A percentile compares a stretch with the other conserved stretches of the same genome.
These are phyloP conservation scores for Mellivora capensis DNA, from an alignment of 2,113 vertebrate species.

Conservation along the genomic window DNA sequence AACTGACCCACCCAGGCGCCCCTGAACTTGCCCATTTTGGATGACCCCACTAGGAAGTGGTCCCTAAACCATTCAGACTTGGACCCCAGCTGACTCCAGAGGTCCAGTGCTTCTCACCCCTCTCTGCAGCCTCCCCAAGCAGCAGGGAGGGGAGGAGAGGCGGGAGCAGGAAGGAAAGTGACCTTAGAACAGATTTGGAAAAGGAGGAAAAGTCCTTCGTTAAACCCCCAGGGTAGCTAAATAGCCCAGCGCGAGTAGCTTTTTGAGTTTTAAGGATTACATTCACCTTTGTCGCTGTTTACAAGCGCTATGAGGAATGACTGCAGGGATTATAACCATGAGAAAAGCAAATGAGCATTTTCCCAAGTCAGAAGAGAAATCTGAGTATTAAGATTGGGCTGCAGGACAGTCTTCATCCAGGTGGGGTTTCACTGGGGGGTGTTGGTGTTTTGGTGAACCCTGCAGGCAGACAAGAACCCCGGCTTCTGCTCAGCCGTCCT, in stretches of 20 bases:
- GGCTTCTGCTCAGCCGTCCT: constrained; percentile 64
- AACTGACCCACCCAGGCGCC: too few species aligned
- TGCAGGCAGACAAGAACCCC: constrained; percentile 51
- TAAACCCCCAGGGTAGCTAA: background rate
- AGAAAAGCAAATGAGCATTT: background rate
- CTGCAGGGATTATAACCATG: background rate
- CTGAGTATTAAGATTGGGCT: constrained; percentile 59
- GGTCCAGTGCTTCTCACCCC: background rate
- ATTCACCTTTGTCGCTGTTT: background rate
- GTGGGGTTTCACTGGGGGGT: constrained; percentile 61
- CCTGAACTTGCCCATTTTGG: background rate
- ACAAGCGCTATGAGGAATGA: background rate
- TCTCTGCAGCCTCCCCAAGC: background rate
- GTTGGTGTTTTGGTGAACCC: constrained; percentile 72
- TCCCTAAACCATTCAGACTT: background rate
- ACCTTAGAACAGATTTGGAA: background rate
- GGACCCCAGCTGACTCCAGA: background rate
- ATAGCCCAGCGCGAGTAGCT: background rate
- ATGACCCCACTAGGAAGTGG: background rate
- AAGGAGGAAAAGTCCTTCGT: background rate
- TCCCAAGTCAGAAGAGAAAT: constrained; percentile 65
- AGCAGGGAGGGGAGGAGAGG: background rate
- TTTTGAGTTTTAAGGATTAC: background rate
- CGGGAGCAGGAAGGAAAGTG: background rate
- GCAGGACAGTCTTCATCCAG: constrained; percentile 49